Conservation (phyloP, 2,113 vertebrate species). For the Passer montanus region DNA sequence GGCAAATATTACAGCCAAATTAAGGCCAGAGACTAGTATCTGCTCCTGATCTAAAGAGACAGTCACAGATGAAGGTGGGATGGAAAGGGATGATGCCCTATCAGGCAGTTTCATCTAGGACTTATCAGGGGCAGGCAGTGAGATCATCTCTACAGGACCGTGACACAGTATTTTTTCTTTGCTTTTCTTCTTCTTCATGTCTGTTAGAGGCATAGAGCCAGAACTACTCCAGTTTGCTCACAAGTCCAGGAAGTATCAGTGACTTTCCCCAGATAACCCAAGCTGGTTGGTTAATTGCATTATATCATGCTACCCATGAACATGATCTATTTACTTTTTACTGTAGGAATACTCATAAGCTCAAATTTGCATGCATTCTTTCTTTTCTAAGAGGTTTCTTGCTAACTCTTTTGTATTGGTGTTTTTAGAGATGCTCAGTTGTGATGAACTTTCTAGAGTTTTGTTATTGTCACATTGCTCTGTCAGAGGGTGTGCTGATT, state of each 20-base stretch:
- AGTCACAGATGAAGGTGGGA: slow-evolving; percentile 30
- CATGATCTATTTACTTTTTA: background rate
- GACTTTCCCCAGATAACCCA: background rate
- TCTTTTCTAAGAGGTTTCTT: background rate
- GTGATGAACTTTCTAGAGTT: background rate
- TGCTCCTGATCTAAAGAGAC: slow-evolving; percentile 62
- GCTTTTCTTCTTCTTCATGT: background rate
- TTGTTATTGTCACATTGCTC: background rate
- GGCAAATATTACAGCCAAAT: slow-evolving; percentile 75
- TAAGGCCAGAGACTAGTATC: slow-evolving; percentile 46
- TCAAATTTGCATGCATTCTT: background rate
- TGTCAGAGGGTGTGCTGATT: background rate
- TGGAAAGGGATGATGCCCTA: background rate
- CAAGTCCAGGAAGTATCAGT: background rate
- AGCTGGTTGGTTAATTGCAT: background rate
- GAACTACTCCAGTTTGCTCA: background rate
- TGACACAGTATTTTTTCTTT: background rate
- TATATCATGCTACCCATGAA: background rate
- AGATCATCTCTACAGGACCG: background rate
- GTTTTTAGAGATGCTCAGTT: background rate
- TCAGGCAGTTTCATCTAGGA: background rate
- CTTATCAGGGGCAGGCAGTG: background rate
- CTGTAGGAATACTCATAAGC: background rate
- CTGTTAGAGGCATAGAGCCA: background rate
- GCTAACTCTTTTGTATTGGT: background rate